Conservation (phyloP, 2,113 vertebrate species). For the Ginglymostoma cirratum region DNA sequence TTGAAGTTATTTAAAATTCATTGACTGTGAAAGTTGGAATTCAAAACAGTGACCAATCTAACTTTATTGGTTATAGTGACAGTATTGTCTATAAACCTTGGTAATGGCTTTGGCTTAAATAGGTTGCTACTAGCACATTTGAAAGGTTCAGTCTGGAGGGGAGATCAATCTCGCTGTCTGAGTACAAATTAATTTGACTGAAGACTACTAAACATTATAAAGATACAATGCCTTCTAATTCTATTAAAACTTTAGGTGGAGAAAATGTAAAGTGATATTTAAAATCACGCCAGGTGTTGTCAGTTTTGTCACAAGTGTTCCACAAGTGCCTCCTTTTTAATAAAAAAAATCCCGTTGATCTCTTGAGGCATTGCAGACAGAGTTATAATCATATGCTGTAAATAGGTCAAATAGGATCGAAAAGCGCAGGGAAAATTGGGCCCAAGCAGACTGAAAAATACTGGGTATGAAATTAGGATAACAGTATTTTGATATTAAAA, state of each 20-base stretch:
- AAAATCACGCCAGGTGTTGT: not conserved
- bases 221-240: not conserved
- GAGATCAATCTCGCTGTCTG: not conserved
- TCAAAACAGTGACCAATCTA: not conserved
- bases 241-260: not conserved
- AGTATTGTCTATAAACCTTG: not conserved
- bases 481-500: no score
- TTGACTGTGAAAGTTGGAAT: not conserved
- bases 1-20: not conserved
- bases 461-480: not conserved
- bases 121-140: not conserved
- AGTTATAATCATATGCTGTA: not conserved
- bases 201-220: not conserved
- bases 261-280: not conserved
- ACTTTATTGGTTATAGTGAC: not conserved
- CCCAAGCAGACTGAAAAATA: not conserved
- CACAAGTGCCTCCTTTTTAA: not conserved
- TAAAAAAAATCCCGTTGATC: not conserved
- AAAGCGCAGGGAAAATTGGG: not conserved
- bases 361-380: not conserved
- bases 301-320: not conserved
- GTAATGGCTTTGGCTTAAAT: not conserved
- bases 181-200: not conserved
- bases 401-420: not conserved
- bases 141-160: not conserved